Evolutionary conservation across 2,888 invertebrate genomes (phyloP), one percentile per base, ranked within the genome.

Genomic region (Nemapogon koenigi): DNA sequence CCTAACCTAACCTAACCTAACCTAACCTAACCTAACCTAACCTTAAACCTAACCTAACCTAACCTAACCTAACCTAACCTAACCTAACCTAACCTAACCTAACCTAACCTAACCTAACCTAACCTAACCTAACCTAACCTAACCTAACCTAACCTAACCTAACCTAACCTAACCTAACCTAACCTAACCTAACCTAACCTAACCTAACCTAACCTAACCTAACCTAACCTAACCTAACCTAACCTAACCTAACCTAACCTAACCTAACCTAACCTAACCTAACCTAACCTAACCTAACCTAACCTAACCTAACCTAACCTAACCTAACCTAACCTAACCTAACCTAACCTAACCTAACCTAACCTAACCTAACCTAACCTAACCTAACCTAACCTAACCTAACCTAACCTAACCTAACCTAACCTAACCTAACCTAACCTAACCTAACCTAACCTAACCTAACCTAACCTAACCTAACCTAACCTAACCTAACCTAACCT

Each of bases 91-190:
- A 26, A 32, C 32, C 39, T 26, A 39, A 39, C 26, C 32, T 32
- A 32, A 43, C 43, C 45, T 43, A 32, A 43, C 42, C 42, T 40
- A 46, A 46, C 46, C 43, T 42, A 46, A 42, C 44, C 41, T 41
- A 41, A 43, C 43, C 44, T 41, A 40, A 40, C 46, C 45, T 42
- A 46, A 42, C 40, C 38, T 38, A 46, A 41, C 40, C 41, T 43
- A 43, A 38, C 33, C 33, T 33, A 33, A 33, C 33, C 33, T 17
- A 33, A 27, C 17, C 33, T 18, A 18, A 33, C 33, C 33, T 18
- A 33, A 33, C 33, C 33, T 33, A 33, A 33, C 33, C 33, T 33
- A 33, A 33, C 33, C 33, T 18, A 33, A 33, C 33, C 33, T 33
- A 33, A 33, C 33, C 33, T 18, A 33, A 33, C 33, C 33, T 33